phyloP scores from a whole-genome alignment of 2,888 invertebrate species.

The Chalcosyrphus nemorum region DNA sequence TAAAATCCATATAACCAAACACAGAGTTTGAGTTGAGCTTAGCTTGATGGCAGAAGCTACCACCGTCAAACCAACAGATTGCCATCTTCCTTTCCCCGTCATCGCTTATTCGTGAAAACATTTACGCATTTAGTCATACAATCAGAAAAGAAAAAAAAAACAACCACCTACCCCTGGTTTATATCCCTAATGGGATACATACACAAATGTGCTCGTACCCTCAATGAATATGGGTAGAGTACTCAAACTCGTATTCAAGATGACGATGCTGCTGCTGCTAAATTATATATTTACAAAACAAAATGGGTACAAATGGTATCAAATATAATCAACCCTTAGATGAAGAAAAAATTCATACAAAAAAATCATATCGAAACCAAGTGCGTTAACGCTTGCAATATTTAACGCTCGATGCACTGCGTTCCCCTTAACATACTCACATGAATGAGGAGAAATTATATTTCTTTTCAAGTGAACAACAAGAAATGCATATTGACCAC shows the following conservation, averaged over 20 bases:
- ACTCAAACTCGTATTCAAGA: constrained; percentile 24
- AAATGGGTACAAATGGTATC: constrained; percentile 31
- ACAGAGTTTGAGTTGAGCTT: neutral
- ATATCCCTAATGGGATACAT: constrained; percentile 44
- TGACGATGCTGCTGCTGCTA: constrained; percentile 30
- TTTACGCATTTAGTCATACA: constrained; percentile 70
- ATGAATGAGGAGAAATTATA: constrained; percentile 20
- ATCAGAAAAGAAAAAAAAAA: constrained; percentile 54
- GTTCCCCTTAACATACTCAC: constrained; percentile 16
- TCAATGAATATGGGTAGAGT: constrained; percentile 25
- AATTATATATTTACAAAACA: constrained; percentile 66
- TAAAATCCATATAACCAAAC: constrained; percentile 47
- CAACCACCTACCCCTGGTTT: constrained; percentile 54
- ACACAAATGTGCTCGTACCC: constrained; percentile 41
- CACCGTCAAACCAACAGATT: constrained; percentile 41
- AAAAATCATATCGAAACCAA: constrained; percentile 17
- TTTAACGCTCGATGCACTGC: constrained; percentile 33
- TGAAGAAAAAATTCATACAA: neutral
- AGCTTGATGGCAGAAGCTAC: neutral
- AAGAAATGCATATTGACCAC: constrained; percentile 45
- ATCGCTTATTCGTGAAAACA: constrained; percentile 44
- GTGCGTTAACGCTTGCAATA: constrained; percentile 50
- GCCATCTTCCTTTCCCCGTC: constrained; percentile 32
- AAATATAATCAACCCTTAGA: constrained; percentile 45
- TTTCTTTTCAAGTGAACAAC: neutral